Conservation (phyloP, 35 echinoderm and acorn worm genomes). For the Lytechinus pictus region DNA sequence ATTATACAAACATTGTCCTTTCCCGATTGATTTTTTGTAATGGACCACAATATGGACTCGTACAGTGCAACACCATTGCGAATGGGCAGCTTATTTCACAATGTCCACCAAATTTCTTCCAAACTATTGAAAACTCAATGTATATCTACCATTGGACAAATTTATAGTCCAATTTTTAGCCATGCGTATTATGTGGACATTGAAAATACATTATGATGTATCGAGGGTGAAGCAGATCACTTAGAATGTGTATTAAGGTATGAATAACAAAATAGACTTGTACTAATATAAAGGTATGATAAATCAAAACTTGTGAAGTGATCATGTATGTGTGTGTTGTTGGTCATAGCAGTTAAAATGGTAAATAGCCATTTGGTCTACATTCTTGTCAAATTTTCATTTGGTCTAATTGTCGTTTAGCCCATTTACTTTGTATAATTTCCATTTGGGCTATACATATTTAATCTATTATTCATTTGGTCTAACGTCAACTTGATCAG, state of each 20-base stretch:
- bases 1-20: not conserved
- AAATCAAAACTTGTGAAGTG: not conserved
- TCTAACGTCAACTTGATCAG: too few species aligned
- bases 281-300: not conserved
- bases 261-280: not conserved
- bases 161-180: not conserved
- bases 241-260: not conserved
- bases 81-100: not conserved
- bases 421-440: too few species aligned
- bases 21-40: not conserved
- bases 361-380: too few species aligned
- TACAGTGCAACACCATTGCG: not conserved
- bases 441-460: too few species aligned
- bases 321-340: not conserved
- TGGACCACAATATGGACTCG: not conserved
- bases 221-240: not conserved
- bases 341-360: too few species aligned
- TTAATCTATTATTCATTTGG: too few species aligned
- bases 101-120: not conserved
- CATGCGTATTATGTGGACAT: not conserved
- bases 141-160: not conserved
- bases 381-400: too few species aligned
- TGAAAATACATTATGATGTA: not conserved
- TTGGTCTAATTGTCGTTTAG: too few species aligned
- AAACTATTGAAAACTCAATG: not conserved